Percentiles rank a stretch among this genome's conserved stretches.
These are phyloP conservation scores for Menura novaehollandiae DNA, from an alignment of 2,113 vertebrate genomes.

Conservation along the genomic window DNA sequence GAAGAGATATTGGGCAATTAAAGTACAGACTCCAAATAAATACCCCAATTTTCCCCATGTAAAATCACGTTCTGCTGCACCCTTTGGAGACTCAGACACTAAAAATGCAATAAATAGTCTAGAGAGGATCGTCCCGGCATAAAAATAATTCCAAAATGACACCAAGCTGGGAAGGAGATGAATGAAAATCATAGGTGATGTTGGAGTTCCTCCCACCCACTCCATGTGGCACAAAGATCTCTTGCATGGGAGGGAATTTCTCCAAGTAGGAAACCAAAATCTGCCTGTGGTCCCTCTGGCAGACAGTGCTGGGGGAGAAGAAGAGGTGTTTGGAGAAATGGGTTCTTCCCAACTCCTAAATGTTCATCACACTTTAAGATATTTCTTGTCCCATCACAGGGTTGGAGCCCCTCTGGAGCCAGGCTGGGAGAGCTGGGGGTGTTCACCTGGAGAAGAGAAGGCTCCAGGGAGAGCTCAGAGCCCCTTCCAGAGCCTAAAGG, in stretches of 20 bases:
- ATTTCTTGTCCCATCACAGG: not conserved
- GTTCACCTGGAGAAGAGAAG: not conserved
- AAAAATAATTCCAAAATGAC: not conserved
- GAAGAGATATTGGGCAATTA: constrained; percentile 26
- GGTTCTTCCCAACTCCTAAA: not conserved
- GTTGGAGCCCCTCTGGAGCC: not conserved
- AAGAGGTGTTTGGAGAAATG: not conserved
- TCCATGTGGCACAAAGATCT: not conserved
- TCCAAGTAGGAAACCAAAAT: not conserved
- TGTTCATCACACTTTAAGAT: too few relatives aligned
- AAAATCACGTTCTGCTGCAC: not conserved
- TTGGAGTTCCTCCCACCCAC: not conserved
- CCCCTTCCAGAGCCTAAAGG: rapidly evolving
- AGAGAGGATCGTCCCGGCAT: not conserved
- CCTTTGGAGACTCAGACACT: not conserved
- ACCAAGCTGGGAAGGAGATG: not conserved
- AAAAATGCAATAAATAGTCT: not conserved
- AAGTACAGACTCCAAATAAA: not conserved
- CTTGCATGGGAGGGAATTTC: not conserved
- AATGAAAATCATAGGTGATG: rapidly evolving
- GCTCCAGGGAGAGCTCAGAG: not conserved
- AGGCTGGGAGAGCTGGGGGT: not conserved
- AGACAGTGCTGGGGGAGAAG: too few relatives aligned
- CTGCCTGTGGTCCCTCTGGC: not conserved
- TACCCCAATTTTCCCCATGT: not conserved